A percentile compares a stretch with the other conserved stretches of the same genome.
These are phyloP conservation scores for Charina bottae DNA, from an alignment of 2,113 vertebrate genomes.

Conservation along the genomic window DNA sequence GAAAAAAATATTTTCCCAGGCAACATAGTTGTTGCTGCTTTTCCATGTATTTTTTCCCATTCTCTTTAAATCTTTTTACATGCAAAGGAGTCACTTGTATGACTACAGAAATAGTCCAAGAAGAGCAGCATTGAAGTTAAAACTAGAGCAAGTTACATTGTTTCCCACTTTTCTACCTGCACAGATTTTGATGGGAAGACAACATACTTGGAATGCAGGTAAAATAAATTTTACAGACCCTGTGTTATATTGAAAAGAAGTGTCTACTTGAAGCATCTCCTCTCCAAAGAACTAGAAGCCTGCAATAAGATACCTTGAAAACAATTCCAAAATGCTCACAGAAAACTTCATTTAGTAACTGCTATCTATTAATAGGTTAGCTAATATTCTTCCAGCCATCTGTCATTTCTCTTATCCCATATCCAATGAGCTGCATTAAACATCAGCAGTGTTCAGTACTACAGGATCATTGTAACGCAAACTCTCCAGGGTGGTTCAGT, in stretches of 20 bases:
- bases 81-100: background rate
- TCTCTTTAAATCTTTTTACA: background rate
- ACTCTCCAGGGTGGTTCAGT: background rate
- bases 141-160: background rate
- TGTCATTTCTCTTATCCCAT: background rate
- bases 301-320: background rate
- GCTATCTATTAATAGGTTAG: background rate
- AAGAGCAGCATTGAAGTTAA: background rate
- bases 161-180: background rate
- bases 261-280: background rate
- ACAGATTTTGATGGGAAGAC: slow-evolving; percentile 8
- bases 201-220: slow-evolving; percentile 4
- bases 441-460: background rate
- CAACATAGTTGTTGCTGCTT: background rate
- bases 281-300: background rate
- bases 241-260: slow-evolving; percentile 23
- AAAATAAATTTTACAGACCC: slow-evolving; percentile 25
- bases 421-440: background rate
- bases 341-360: background rate
- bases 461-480: background rate
- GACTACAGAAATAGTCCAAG: background rate
- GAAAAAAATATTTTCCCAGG: background rate
- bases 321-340: background rate
- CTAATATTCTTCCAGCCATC: background rate
- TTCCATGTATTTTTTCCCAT: background rate